Evolutionary conservation across 2,888 invertebrate genomes (phyloP).

Genomic region (Caenorhabditis auriculariae): DNA sequence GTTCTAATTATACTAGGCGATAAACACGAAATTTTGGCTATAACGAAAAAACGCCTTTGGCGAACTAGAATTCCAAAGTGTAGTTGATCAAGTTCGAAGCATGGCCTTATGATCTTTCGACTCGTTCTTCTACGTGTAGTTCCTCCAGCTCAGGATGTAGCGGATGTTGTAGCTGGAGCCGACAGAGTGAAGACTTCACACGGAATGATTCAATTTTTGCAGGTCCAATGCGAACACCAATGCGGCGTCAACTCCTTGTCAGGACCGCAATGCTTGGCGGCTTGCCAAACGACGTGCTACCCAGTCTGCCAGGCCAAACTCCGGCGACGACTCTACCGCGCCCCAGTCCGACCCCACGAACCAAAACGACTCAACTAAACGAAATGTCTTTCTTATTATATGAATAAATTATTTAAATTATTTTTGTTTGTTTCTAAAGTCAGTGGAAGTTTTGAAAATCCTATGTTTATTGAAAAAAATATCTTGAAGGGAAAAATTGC

Average conservation of each 20-base stretch:
- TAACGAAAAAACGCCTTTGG: too few species aligned
- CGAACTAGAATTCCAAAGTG: too few species aligned
- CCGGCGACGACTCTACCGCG: conserved; percentile 9
- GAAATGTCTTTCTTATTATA: background rate
- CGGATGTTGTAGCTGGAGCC: too few species aligned
- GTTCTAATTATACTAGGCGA: too few species aligned
- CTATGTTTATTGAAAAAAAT: too few species aligned
- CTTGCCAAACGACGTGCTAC: conserved; percentile 43
- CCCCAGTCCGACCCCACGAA: background rate
- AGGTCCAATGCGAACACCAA: conserved; percentile 41
- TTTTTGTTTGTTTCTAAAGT: background rate
- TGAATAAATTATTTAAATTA: background rate
- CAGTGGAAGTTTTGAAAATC: too few species aligned
- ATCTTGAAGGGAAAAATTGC: too few species aligned
- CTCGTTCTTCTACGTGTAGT: too few species aligned
- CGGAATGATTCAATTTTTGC: background rate
- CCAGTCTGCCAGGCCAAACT: conserved; percentile 41
- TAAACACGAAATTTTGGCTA: too few species aligned
- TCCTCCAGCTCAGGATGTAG: too few species aligned
- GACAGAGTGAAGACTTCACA: background rate
- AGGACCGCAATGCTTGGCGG: conserved; percentile 32
- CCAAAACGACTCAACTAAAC: conserved; percentile 5
- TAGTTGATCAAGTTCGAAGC: too few species aligned
- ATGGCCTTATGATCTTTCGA: too few species aligned
- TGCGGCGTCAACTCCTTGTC: conserved; percentile 14